Evolutionary conservation across 2,888 invertebrate genomes (phyloP).

Genomic region (Bombylius discolor): DNA sequence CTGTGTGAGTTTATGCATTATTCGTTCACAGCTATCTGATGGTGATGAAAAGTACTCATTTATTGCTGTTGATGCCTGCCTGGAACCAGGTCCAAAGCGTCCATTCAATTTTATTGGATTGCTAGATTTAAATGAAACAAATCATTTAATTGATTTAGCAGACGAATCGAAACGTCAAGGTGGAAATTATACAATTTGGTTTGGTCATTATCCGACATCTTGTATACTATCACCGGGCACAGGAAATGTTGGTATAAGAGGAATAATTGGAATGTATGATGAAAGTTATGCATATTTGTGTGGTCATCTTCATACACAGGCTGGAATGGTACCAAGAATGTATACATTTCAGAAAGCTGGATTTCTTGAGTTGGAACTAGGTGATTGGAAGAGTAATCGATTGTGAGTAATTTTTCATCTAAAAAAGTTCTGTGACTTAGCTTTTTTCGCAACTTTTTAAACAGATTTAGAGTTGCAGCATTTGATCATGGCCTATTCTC

Average conservation of each 20-base stretch:
- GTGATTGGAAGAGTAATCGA: constrained; percentile 86
- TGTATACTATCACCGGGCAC: constrained; percentile 53
- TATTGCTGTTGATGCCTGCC: constrained; percentile 74
- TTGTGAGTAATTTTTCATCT: constrained; percentile 41
- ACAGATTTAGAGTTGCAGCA: constrained; percentile 64
- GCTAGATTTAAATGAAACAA: constrained; percentile 45
- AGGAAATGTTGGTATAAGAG: constrained; percentile 40
- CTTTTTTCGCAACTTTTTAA: neutral
- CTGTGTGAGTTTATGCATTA: too few relatives aligned
- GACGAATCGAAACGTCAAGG: constrained; percentile 39
- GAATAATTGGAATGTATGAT: constrained; percentile 45
- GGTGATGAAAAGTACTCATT: constrained; percentile 55
- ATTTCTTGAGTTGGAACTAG: constrained; percentile 74
- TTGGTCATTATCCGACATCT: constrained; percentile 87
- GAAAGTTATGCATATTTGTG: constrained; percentile 67
- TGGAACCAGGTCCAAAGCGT: constrained; percentile 71
- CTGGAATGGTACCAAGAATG: constrained; percentile 68
- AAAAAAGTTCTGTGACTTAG: neutral
- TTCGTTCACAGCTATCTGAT: constrained; percentile 35
- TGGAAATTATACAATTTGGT: constrained; percentile 57
- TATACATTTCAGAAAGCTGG: constrained; percentile 74
- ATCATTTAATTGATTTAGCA: constrained; percentile 44
- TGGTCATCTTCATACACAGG: constrained; percentile 80
- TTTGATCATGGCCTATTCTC: constrained; percentile 82
- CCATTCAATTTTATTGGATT: constrained; percentile 86